Base-by-base conservation (phyloP, 2,113 vertebrate genomes). In the Lophura nycthemera region DNA sequence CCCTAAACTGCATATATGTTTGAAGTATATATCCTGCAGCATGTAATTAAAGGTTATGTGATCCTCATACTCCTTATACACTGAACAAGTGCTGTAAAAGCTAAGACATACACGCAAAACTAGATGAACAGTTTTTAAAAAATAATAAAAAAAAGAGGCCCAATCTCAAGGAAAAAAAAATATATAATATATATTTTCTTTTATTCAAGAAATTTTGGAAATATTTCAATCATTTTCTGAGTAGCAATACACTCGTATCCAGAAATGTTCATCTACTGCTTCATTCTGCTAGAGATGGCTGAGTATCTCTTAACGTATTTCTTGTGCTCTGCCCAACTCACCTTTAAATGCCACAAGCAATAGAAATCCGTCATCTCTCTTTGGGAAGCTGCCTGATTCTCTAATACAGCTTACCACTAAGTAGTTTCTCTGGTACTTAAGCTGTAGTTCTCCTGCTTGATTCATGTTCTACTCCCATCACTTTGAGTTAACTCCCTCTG, bases 321-420 rank as follows among this genome's bases (percentile, higher is more conserved):
- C 64, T 91, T 75, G 69, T 57, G 72, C 65, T 83, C 18, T 20
- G 71, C 3, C 10, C 87, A 95, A 77, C 61, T 95, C 86, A 90
- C 75, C 82, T 95, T 91, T 78, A 96, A 96, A 94, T 88, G 92
- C 96, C 93, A 94, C 86, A 52, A 86, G 64, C 65, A 96, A 85
- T 86, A 91, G 67, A 95, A 82, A 76, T 90, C 93, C 40, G 11
- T 82, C 93, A 81, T 91, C 52, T 87, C 94, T 96, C 96, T 96
- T 93, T 96, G 93, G 94, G 97, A 97, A 97, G 93, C 95, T 96
- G 96, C 96, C 97, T 96, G 93, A 95, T 94, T 92, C 93, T 75
- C 89, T 89, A 96, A 96, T 93, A 89, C 83, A 92, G 89, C 86
- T 97, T 95, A 92, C 70, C 54, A n/a, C 91, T 97, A 96, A 96